Evolutionary conservation across 2,797 vertebrate species (phyloP).

Genomic region (Macropus fuliginosus): DNA sequence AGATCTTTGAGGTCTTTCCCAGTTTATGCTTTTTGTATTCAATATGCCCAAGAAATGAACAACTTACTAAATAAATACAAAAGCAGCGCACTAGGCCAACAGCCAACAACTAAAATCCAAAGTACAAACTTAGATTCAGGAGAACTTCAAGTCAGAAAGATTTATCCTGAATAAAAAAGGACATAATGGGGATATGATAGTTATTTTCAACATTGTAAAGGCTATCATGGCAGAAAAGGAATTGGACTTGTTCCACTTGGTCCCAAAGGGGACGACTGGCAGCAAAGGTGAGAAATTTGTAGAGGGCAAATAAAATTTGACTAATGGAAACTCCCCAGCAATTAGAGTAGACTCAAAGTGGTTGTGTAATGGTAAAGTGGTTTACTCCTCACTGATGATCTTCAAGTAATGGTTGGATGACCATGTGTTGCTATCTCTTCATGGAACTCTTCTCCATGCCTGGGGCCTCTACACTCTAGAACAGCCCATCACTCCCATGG

Average conservation of each 20-base stretch:
- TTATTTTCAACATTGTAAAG: not conserved
- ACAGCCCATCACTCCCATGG: not conserved
- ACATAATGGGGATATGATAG: not conserved
- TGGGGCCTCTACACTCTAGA: not conserved
- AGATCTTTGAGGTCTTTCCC: not conserved
- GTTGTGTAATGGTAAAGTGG: not conserved
- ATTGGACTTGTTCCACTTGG: not conserved
- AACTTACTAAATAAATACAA: not conserved
- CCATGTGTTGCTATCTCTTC: not conserved
- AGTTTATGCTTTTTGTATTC: not conserved
- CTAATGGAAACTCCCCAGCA: not conserved
- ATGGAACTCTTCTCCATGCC: not conserved
- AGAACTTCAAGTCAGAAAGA: not conserved
- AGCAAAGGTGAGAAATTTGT: not conserved
- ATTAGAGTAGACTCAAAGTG: not conserved
- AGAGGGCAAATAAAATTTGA: not conserved
- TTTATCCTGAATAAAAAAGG: not conserved
- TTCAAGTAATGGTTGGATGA: not conserved
- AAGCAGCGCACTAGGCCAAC: not conserved
- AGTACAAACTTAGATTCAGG: not conserved
- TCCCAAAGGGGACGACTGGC: not conserved
- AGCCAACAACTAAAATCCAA: not conserved
- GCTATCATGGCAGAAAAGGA: not conserved
- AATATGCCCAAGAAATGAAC: not conserved
- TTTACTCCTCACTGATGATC: not conserved